Evolutionary conservation across 2,113 vertebrate species (phyloP), one percentile per base, ranked within the genome.

Genomic region (Furnarius figulus): DNA sequence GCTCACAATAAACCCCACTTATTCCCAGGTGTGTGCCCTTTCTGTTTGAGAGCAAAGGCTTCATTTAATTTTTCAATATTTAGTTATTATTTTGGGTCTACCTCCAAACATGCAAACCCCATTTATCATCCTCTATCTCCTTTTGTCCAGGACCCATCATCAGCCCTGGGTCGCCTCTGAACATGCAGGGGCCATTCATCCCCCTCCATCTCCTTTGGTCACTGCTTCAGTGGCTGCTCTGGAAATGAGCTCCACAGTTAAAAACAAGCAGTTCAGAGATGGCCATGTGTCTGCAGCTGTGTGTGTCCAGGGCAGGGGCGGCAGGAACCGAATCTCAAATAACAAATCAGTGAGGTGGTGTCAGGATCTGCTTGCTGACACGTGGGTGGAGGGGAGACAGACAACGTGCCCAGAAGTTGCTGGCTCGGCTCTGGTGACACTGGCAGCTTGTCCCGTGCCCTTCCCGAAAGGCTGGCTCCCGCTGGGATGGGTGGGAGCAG

Each of bases 401-500:
- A 75, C 50, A 87, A 37, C 1, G 5, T 59, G 61, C 65, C 66
- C 52, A 66, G 39, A 62, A 67, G 74, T 37, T 58, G 28, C 47
- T 80, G 80, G 23, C 87, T 68, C 0, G 2, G 62, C 76, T 89
- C 37, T 61, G 59, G 70, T 87, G 77, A 33, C 10, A 7, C 8
- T 4, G 10, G 39, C 7, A 6, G 42, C 27, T 42, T 65, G 59
- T 73, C 44, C 81, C 49, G 44, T 30, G 63, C 37, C 53, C 30
- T 68, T 8, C 44, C n/a, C 3, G 0, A 58, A 62, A 75, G 39
- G 56, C 62, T 66, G 70, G 25, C 20, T 37, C 49, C 33, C 1
- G 2, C 17, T 1, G 3, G 30, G 39, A 5, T 53, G 56, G 39
- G 6, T 53, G 56, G 53, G 30, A 68, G 53, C 14, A 1, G 2